Percentiles rank a stretch among this genome's conserved stretches.
Conservation (phyloP, 2,797 vertebrate species). For the Lycodopsis pacificus region DNA sequence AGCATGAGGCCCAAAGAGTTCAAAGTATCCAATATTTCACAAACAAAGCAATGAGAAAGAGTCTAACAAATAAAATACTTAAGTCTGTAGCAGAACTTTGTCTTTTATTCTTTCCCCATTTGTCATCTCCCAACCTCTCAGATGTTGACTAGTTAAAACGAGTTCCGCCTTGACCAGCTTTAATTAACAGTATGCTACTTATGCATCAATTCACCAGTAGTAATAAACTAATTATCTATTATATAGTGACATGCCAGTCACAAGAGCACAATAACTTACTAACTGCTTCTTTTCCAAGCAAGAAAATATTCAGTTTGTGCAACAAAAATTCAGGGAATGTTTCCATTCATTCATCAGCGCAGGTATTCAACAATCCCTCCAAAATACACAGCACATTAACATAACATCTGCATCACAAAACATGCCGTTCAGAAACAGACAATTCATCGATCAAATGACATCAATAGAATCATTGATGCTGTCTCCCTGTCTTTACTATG, state of each 20-base stretch:
- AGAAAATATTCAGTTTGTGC: not conserved
- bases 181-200: slow-evolving; percentile 2
- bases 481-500: slow-evolving; percentile 67
- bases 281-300: not conserved
- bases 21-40: not conserved
- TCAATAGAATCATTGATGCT: slow-evolving; percentile 56
- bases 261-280: not conserved
- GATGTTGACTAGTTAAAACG: not conserved
- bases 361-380: not conserved
- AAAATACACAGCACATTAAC: slow-evolving; percentile 45
- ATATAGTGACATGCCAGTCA: not conserved
- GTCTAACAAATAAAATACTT: not conserved
- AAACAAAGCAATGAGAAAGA: not conserved
- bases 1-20: not conserved
- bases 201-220: not conserved
- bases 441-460: slow-evolving; percentile 58
- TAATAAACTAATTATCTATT: not conserved
- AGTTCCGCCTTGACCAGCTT: slow-evolving; percentile 7
- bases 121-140: not conserved
- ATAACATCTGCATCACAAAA: slow-evolving; percentile 54
- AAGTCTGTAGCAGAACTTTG: not conserved
- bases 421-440: slow-evolving; percentile 45
- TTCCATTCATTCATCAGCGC: slow-evolving; percentile 26
- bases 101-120: not conserved
- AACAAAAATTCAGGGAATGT: slow-evolving; percentile 1